Evolutionary conservation across 2,797 vertebrate genomes (phyloP), one percentile per base, ranked within the genome.

Genomic region (Sitta carolinensis): DNA sequence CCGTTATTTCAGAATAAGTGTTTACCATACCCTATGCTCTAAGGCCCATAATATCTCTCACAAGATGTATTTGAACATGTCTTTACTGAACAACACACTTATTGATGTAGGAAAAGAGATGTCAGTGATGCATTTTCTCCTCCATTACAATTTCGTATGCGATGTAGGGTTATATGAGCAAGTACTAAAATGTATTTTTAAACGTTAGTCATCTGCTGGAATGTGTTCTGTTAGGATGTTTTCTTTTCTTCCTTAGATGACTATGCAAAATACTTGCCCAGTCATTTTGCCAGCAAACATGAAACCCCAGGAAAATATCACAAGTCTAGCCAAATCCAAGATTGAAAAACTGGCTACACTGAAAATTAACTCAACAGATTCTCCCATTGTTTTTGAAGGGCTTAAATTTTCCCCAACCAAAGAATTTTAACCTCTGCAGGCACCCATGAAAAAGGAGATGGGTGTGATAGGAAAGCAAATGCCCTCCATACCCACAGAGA

Each of bases 211-310:
- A 93, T 83, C 54, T 61, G 32, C 23, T 91, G 79, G 87, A 91
- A 64, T 70, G 42, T 40, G 64, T 58, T 80, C 79, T 91, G 40
- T 67, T 85, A 72, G 51, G 50, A 68, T 77, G 26, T 43, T 91
- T 93, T 79, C 74, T 92, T 89, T 80, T 77, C 68, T 64, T 79
- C 57, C 22, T 72, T 61, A 93, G 38, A 93, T 54, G 62, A 91
- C 68, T 69, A 51, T 40, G 38, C 81, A 51, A 96, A 92, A 87
- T 58, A 64, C 27, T 87, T 85, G 64, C 38, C 36, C 47, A 52
- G 54, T 52, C 66, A n/a, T 47, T 92, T 84, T 94, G 82, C 61
- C 84, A 95, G 61, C 69, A 87, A 51, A 34, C 81, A 61, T 42
- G 77, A 84, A 96, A 94, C 16, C 8, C 36, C 75, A 92, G 68